Evolutionary conservation across 2,888 invertebrate genomes (phyloP).

Genomic region (Parnassius smintheus): DNA sequence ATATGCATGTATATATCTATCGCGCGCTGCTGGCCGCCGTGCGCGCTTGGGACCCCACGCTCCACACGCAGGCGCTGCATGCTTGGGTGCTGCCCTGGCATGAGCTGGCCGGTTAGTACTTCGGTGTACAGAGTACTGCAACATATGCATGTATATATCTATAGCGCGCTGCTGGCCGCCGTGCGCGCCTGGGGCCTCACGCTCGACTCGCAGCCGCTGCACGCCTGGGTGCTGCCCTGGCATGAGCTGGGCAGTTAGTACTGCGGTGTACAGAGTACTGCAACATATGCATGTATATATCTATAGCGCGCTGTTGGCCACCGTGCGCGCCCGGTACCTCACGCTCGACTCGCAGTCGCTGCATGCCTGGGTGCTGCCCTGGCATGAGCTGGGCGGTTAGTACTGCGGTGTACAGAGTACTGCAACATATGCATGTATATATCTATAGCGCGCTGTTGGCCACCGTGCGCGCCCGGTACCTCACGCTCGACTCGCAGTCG

Average conservation of each 20-base stretch:
- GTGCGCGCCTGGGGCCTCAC: slow-evolving; percentile 97
- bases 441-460: too few relatives aligned
- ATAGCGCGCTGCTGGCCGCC: slow-evolving; percentile 82
- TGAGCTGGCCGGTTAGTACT: slow-evolving; percentile 84
- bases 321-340: slow-evolving; percentile 97
- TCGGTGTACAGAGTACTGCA: too few relatives aligned
- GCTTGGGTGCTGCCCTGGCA: slow-evolving; percentile 99
- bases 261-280: too few relatives aligned
- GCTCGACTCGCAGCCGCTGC: slow-evolving; percentile 96
- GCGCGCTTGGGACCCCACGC: slow-evolving; percentile 96
- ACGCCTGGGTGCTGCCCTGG: slow-evolving; percentile 99
- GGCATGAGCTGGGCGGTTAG: slow-evolving; percentile 94
- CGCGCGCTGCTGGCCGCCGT: slow-evolving; percentile 85
- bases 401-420: too few relatives aligned
- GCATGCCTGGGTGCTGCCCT: slow-evolving; percentile 98
- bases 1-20: too few relatives aligned
- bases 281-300: too few relatives aligned
- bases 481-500: too few relatives aligned
- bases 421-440: too few relatives aligned
- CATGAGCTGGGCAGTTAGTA: slow-evolving; percentile 87
- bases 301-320: slow-evolving; percentile 79
- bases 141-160: too few relatives aligned
- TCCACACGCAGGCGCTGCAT: slow-evolving; percentile 97
- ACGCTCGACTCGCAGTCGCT: slow-evolving; percentile 96
- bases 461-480: too few relatives aligned